Conservation (phyloP, 2,113 vertebrate species). For the Lampris megalopsis region DNA sequence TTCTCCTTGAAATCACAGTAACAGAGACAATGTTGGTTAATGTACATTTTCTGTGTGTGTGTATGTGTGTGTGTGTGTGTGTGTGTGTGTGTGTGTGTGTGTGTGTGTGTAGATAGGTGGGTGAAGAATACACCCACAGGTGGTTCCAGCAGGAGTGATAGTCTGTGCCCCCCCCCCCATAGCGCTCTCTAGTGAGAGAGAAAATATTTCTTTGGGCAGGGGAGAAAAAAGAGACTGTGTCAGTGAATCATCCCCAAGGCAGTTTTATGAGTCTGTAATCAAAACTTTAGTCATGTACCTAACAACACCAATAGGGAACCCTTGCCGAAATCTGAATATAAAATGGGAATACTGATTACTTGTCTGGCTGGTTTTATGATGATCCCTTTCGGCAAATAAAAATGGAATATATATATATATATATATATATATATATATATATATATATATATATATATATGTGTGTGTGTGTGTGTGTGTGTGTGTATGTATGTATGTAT, state of each 20-base stretch:
- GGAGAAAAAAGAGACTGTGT: neutral
- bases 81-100: conserved; percentile 10
- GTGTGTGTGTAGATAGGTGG: neutral
- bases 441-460: neutral
- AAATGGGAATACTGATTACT: neutral
- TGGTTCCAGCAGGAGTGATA: neutral
- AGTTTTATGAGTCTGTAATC: conserved; percentile 23
- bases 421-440: neutral
- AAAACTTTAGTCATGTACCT: conserved; percentile 25
- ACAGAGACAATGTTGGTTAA: too few species aligned
- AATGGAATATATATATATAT: conserved; percentile 8
- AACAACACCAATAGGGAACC: conserved; percentile 6
- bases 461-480: too few species aligned
- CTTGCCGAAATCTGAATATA: neutral
- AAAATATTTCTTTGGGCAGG: conserved; percentile 8
- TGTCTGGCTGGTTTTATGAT: neutral
- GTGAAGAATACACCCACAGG: conserved; percentile 1
- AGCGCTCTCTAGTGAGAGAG: neutral
- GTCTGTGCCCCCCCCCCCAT: neutral
- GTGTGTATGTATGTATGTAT: neutral
- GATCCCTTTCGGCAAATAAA: neutral
- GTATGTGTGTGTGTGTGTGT: neutral
- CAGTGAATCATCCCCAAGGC: conserved; percentile 29
- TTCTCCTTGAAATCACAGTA: neutral
- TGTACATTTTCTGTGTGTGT: neutral